These are phyloP conservation scores for Podotricha telesiphe DNA, from an alignment of 2,888 invertebrate species.

Conservation along the genomic window DNA sequence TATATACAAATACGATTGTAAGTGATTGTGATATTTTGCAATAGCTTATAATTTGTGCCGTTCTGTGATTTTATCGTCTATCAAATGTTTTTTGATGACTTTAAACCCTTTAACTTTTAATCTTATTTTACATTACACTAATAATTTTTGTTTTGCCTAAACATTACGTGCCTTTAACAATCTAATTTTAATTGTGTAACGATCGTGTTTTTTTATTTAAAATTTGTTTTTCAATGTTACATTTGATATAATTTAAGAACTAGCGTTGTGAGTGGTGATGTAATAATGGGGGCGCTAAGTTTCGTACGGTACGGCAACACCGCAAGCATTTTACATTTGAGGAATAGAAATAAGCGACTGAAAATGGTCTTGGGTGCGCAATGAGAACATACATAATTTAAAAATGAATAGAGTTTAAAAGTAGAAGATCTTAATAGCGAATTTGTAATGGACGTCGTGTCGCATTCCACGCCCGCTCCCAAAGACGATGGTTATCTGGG, in stretches of 20 bases:
- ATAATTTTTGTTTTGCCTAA: conserved; percentile 28
- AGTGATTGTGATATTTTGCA: conserved; percentile 26
- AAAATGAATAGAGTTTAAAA: neutral
- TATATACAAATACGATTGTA: conserved; percentile 9
- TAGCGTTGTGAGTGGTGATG: neutral
- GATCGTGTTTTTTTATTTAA: conserved; percentile 6
- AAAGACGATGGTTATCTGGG: conserved; percentile 22
- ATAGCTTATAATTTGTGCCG: conserved; percentile 16
- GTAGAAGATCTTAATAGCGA: neutral
- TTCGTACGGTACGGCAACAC: neutral
- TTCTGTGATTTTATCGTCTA: conserved; percentile 20
- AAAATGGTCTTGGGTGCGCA: conserved; percentile 20
- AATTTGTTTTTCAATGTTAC: neutral
- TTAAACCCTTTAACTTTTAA: conserved; percentile 2
- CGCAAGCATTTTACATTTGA: conserved; percentile 8
- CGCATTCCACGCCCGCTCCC: conserved; percentile 9
- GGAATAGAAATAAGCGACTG: conserved; percentile 15
- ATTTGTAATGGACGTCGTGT: neutral
- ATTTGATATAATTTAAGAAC: neutral
- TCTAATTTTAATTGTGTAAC: conserved; percentile 11
- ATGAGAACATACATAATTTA: conserved; percentile 8
- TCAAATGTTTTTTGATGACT: conserved; percentile 7
- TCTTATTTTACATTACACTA: neutral
- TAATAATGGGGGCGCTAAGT: conserved; percentile 22
- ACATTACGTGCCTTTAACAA: conserved; percentile 29